Percentiles rank a stretch among this genome's conserved stretches.
Evolutionary conservation across 2,888 invertebrate genomes (phyloP).

Genomic region (Entomobrya multifasciata): DNA sequence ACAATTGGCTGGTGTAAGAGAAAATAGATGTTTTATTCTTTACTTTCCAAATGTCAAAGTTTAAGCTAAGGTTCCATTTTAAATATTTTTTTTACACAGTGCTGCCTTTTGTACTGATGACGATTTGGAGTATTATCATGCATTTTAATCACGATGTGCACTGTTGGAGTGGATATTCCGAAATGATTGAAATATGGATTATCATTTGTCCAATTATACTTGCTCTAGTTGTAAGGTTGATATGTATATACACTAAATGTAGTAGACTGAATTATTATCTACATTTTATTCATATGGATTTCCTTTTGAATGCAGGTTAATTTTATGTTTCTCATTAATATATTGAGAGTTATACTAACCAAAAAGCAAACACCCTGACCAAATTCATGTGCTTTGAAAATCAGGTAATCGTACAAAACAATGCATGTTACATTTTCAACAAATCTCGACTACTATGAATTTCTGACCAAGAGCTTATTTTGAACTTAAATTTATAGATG

Average conservation of each 20-base stretch:
- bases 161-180: not conserved
- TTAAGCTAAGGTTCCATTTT: not conserved
- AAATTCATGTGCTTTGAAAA: not conserved
- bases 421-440: too few relatives aligned
- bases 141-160: not conserved
- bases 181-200: conserved; percentile 11
- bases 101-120: not conserved
- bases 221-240: not conserved
- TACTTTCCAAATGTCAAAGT: not conserved
- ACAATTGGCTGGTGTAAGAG: conserved; percentile 84
- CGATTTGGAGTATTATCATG: not conserved
- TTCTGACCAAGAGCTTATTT: too few relatives aligned
- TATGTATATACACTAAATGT: not conserved
- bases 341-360: not conserved
- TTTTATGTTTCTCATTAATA: not conserved
- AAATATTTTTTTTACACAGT: too few relatives aligned
- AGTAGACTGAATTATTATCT: too few relatives aligned
- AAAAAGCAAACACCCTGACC: not conserved
- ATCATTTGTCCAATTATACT: not conserved
- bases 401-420: not conserved
- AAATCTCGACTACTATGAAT: too few relatives aligned
- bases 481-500: too few relatives aligned
- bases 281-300: too few relatives aligned
- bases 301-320: conserved; percentile 6
- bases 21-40: too few relatives aligned